Percentiles rank a stretch among this genome's conserved stretches.
Evolutionary conservation across 1,140 invertebrate genomes (phyloP).

Genomic region (Arctopsyche grandis): DNA sequence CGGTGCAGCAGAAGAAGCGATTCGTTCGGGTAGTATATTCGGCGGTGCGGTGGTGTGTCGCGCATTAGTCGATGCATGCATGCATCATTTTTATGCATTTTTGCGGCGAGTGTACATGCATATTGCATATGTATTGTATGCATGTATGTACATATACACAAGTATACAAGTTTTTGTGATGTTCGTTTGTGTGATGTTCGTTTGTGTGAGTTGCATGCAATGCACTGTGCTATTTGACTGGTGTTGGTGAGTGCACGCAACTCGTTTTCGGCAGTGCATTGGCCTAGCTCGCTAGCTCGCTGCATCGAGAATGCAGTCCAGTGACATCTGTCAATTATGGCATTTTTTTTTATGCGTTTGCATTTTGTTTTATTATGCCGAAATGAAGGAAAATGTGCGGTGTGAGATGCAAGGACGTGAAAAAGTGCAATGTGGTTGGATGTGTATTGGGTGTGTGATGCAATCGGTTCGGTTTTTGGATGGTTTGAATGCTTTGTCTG

Average conservation of each 20-base stretch:
- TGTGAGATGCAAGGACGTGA: background rate
- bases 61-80: slow-evolving; percentile 1
- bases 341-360: background rate
- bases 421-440: background rate
- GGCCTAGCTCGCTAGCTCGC: slow-evolving; percentile 48
- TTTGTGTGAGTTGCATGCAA: background rate
- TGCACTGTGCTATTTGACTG: background rate
- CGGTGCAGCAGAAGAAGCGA: background rate
- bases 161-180: background rate
- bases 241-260: slow-evolving; percentile 48
- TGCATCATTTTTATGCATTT: slow-evolving; percentile 27
- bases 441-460: background rate
- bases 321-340: slow-evolving; percentile 27
- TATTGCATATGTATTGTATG: background rate
- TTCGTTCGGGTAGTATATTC: background rate
- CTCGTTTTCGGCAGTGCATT: slow-evolving; percentile 54
- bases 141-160: background rate
- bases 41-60: background rate
- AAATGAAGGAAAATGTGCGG: background rate
- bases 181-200: slow-evolving; percentile 27
- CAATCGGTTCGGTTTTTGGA: background rate
- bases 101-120: background rate
- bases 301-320: slow-evolving; percentile 24
- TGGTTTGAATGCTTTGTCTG: too few relatives aligned
- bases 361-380: background rate